Evolutionary conservation across 2,888 invertebrate species (phyloP).

Genomic region (Eristalis pertinax): DNA sequence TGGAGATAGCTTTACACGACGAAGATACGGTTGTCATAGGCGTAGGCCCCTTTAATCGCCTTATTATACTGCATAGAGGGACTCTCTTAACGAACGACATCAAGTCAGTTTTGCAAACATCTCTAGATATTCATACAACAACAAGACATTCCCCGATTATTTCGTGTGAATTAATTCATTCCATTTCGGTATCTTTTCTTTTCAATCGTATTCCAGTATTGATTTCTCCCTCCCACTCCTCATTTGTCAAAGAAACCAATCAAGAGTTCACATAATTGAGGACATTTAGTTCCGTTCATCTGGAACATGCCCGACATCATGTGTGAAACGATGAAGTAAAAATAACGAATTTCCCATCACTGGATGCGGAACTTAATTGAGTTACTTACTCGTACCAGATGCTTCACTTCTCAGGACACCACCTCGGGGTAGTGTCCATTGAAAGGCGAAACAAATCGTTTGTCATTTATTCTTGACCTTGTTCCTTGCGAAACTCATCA

Average conservation of each 20-base stretch:
- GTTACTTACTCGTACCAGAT: not conserved
- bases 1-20: too few relatives aligned
- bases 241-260: not conserved
- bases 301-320: not conserved
- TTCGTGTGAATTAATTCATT: not conserved
- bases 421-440: not conserved
- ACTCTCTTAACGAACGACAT: not conserved
- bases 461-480: not conserved
- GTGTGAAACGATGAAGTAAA: not conserved
- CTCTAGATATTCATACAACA: not conserved
- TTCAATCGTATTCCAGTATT: not conserved
- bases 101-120: too few relatives aligned
- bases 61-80: too few relatives aligned
- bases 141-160: not conserved
- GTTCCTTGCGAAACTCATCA: not conserved
- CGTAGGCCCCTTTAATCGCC: too few relatives aligned
- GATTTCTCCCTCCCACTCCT: not conserved
- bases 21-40: too few relatives aligned
- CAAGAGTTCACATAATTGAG: not conserved
- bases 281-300: not conserved
- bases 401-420: not conserved
- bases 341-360: not conserved
- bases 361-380: not conserved
- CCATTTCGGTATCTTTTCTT: not conserved
- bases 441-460: not conserved